These are phyloP conservation scores for Ploceus nigricollis DNA, from an alignment of 2,113 vertebrate species.

Conservation along the genomic window DNA sequence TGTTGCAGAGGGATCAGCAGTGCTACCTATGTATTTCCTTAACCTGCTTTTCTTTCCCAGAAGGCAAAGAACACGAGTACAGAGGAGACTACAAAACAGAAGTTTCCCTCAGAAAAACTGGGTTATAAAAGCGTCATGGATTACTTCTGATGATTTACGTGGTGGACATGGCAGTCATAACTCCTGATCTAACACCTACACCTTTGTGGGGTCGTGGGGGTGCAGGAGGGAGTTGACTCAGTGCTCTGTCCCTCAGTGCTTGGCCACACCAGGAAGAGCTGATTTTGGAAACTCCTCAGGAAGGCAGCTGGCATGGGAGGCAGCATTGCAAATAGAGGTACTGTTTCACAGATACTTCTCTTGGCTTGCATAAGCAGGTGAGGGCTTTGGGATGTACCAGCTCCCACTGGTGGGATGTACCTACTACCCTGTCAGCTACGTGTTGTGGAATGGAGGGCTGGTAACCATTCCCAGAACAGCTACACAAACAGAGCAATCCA, in stretches of 20 bases:
- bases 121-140: neutral
- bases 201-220: rapidly evolving
- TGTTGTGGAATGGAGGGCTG: neutral
- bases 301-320: neutral
- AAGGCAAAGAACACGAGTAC: neutral
- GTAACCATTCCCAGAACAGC: neutral
- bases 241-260: neutral
- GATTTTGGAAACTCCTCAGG: neutral
- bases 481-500: neutral
- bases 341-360: neutral
- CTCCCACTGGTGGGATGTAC: neutral
- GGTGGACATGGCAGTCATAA: neutral
- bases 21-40: neutral
- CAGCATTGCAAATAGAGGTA: neutral
- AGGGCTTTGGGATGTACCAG: neutral
- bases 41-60: neutral
- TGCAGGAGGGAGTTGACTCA: neutral
- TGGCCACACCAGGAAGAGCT: neutral
- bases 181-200: neutral
- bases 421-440: neutral
- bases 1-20: neutral
- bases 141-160: neutral
- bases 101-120: neutral
- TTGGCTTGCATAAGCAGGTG: neutral
- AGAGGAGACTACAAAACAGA: neutral